Conservation (phyloP, 2,888 invertebrate genomes). For the Cryptops parisi region DNA sequence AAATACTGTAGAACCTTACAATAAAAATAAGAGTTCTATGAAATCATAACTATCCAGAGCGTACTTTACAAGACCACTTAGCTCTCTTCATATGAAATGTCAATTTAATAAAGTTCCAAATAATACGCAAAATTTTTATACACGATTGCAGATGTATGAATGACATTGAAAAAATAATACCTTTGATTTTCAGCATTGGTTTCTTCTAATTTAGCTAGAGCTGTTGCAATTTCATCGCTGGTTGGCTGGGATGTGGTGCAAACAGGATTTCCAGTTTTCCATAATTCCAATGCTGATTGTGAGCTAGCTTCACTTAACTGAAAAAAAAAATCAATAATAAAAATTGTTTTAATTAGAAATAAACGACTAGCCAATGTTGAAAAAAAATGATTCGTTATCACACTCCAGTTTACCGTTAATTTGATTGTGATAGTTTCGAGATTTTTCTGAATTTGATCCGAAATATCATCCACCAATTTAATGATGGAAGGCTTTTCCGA, state of each 20-base stretch:
- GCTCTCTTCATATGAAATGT: too few relatives aligned
- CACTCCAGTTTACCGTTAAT: slow-evolving; percentile 17
- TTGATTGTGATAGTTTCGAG: slow-evolving; percentile 23
- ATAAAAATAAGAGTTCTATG: neutral
- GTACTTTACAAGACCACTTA: too few relatives aligned
- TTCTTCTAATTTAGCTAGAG: neutral
- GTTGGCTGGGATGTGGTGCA: neutral
- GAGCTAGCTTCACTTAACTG: slow-evolving; percentile 1
- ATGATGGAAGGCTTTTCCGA: slow-evolving; percentile 75
- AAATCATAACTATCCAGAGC: too few relatives aligned
- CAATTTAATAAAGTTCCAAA: too few relatives aligned
- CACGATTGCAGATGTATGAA: too few relatives aligned
- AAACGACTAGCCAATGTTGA: neutral
- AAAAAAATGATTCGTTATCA: neutral
- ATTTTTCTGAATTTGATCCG: slow-evolving; percentile 21
- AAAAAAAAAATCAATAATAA: neutral
- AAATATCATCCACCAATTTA: slow-evolving; percentile 31
- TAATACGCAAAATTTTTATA: too few relatives aligned
- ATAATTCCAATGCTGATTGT: neutral
- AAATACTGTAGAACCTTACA: neutral
- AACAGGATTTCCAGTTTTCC: neutral
- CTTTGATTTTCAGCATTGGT: neutral
- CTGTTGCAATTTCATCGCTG: slow-evolving; percentile 16
- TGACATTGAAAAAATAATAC: too few relatives aligned
- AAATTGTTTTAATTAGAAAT: too few relatives aligned